These are phyloP conservation scores for Dioctria rufipes DNA, from an alignment of 2,888 invertebrate genomes.

Conservation along the genomic window DNA sequence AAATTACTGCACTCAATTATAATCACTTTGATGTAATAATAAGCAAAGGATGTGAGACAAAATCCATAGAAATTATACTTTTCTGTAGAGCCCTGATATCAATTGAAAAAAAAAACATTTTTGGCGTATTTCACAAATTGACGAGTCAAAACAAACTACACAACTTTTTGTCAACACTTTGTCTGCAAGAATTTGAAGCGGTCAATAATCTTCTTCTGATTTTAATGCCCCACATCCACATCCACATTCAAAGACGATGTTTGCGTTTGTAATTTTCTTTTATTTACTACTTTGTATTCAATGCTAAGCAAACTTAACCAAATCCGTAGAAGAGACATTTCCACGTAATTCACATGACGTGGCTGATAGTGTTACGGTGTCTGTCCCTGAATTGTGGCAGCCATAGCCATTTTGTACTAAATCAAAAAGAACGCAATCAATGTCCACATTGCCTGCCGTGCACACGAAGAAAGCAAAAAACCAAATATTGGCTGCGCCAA, in stretches of 20 bases:
- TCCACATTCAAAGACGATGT: neutral
- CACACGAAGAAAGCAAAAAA: constrained; percentile 28
- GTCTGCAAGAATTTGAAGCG: neutral
- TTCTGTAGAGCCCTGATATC: no score
- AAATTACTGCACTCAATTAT: no score
- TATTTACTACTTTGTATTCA: constrained; percentile 42
- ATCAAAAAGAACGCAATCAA: constrained; percentile 43
- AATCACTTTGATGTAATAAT: no score
- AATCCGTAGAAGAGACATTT: constrained; percentile 44
- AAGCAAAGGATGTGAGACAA: no score
- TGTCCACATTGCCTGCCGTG: constrained; percentile 21
- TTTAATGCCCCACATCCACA: constrained; percentile 15
- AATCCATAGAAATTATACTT: no score
- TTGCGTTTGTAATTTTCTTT: constrained; percentile 36
- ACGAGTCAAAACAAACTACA: constrained; percentile 34
- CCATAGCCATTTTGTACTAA: constrained; percentile 16
- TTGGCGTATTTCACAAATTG: neutral
- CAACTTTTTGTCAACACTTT: constrained; percentile 16
- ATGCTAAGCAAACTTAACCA: constrained; percentile 44
- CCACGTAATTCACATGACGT: constrained; percentile 44
- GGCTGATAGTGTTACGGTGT: neutral
- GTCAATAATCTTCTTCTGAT: neutral
- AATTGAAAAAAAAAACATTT: no score
- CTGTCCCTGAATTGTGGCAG: constrained; percentile 33
- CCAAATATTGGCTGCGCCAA: constrained; percentile 42